Percentiles rank a stretch among this genome's conserved stretches.
Evolutionary conservation across 2,888 invertebrate species (phyloP).

Genomic region (Spialia ferax): DNA sequence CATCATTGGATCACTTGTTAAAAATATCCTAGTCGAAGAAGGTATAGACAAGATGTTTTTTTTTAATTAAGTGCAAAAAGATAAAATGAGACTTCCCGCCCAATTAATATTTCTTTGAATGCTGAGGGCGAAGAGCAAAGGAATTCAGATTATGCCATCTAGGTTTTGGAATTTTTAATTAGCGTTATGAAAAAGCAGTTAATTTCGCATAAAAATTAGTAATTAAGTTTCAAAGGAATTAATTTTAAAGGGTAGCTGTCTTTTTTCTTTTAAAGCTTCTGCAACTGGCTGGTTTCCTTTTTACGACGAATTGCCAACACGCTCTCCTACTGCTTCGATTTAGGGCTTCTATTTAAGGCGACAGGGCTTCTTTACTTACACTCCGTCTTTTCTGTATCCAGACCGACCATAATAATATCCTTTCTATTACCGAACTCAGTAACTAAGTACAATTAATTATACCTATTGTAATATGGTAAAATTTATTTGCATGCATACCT

Average conservation of each 20-base stretch:
- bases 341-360: too few relatives aligned
- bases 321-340: too few relatives aligned
- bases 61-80: slow-evolving; percentile 2
- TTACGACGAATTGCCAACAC: too few relatives aligned
- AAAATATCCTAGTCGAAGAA: not conserved
- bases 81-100: slow-evolving; percentile 5
- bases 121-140: not conserved
- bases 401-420: too few relatives aligned
- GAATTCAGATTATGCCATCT: slow-evolving; percentile 13
- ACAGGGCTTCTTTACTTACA: too few relatives aligned
- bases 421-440: too few relatives aligned
- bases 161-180: slow-evolving; percentile 21
- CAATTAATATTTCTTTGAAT: slow-evolving; percentile 9
- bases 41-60: too few relatives aligned
- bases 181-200: slow-evolving; percentile 11
- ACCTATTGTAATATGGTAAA: too few relatives aligned
- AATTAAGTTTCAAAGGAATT: not conserved
- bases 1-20: slow-evolving; percentile 29
- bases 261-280: not conserved
- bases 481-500: too few relatives aligned
- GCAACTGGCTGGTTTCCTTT: not conserved
- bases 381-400: too few relatives aligned
- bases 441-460: too few relatives aligned
- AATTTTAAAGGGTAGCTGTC: not conserved
- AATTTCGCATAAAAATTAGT: slow-evolving; percentile 12